These are phyloP conservation scores for Dreissena rostriformis DNA, from an alignment of 1,140 invertebrate genomes.

Conservation along the genomic window DNA sequence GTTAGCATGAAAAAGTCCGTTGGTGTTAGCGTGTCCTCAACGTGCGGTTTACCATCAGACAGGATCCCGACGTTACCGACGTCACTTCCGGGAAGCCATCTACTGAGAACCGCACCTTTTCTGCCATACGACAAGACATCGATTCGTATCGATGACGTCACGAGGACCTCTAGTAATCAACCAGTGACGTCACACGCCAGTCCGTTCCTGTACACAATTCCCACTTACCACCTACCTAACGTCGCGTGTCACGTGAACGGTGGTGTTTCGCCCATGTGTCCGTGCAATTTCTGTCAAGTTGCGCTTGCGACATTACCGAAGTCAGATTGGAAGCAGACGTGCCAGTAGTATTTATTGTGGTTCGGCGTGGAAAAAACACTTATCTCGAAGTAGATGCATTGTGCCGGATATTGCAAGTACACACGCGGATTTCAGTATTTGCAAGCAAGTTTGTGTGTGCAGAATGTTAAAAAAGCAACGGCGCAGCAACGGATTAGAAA, in stretches of 20 bases:
- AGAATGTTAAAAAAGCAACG: too few species aligned
- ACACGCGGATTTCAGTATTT: too few species aligned
- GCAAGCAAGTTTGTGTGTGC: too few species aligned
- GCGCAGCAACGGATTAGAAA: too few species aligned
- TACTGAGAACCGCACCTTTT: background rate
- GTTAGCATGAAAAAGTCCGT: slow-evolving; percentile 35
- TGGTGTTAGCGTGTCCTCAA: background rate
- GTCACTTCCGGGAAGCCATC: too few species aligned
- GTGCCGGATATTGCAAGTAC: too few species aligned
- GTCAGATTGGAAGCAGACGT: slow-evolving; percentile 28
- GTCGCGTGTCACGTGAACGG: background rate
- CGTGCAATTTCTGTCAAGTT: slow-evolving; percentile 47
- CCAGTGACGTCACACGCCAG: background rate
- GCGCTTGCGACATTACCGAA: slow-evolving; percentile 27
- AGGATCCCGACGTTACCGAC: too few species aligned
- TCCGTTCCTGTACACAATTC: slow-evolving; percentile 12
- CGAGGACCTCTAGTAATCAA: background rate
- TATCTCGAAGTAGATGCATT: too few species aligned
- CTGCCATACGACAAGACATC: background rate
- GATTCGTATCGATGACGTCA: background rate
- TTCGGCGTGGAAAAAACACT: too few species aligned
- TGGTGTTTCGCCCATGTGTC: slow-evolving; percentile 5
- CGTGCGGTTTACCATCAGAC: too few species aligned
- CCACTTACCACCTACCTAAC: background rate
- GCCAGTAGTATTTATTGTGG: background rate